These are phyloP conservation scores for Amiota mariae DNA, from an alignment of 2,888 invertebrate species.

Conservation along the genomic window DNA sequence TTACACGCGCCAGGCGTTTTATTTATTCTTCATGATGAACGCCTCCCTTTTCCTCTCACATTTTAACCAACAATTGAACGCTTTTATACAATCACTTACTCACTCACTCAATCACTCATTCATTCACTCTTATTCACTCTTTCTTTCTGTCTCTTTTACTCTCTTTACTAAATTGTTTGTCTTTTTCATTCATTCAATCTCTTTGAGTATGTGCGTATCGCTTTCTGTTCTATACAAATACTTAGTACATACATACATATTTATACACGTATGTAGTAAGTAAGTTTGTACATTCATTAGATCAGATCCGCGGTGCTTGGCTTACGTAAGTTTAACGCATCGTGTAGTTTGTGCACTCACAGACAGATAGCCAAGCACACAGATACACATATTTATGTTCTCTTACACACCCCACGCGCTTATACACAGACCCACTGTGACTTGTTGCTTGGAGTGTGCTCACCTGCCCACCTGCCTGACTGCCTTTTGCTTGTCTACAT, in stretches of 20 bases:
- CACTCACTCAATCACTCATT: not conserved
- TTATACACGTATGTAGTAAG: not conserved
- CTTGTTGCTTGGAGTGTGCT: not conserved
- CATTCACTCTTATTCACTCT: not conserved
- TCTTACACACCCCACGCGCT: not conserved
- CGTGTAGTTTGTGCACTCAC: too few species aligned
- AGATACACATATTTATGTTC: not conserved
- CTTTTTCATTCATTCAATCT: not conserved
- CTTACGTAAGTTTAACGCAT: conserved; percentile 18
- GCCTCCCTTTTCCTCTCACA: not conserved
- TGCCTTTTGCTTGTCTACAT: not conserved
- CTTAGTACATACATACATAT: not conserved
- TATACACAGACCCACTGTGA: conserved; percentile 4
- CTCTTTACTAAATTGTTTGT: not conserved
- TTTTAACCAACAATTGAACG: too few species aligned
- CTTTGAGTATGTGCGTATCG: not conserved
- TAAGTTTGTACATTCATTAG: not conserved
- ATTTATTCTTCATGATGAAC: not conserved
- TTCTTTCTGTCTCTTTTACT: not conserved
- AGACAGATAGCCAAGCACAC: not conserved
- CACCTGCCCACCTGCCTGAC: not conserved
- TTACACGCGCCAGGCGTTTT: too few species aligned
- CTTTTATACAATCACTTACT: not conserved
- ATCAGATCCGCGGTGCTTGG: not conserved
- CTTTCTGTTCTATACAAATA: not conserved